Evolutionary conservation across 2,797 vertebrate species (phyloP), one percentile per base, ranked within the genome.

Genomic region (Sphaeramia orbicularis): DNA sequence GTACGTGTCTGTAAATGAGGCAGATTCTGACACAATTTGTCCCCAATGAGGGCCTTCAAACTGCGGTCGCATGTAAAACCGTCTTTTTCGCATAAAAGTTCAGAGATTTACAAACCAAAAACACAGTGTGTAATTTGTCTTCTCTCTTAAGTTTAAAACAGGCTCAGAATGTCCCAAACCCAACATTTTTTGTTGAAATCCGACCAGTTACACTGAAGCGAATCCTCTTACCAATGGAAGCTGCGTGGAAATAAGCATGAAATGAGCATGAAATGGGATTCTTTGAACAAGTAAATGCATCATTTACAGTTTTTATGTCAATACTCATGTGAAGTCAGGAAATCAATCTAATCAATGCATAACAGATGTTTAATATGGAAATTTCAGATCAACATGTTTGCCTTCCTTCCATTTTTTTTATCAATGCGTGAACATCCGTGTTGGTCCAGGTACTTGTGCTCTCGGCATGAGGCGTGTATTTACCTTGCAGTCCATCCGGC

Each of bases 401-500:
- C 57, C 32, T 18, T 14, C 38, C 40, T 11, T 44, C 53, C 40
- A 1, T 7, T 7, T 42, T 40, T 35, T 42, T 30, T 48, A 40
- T 59, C 37, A 43, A 16, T 0, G 0, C 12, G 14, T 35, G 7
- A 35, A 8, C 14, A 13, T 2, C 14, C 15, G 3, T 58, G 19
- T 44, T 50, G 27, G 19, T 14, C 2, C 53, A 49, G 48, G 51
- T 7, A 38, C 24, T 27, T 5, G 0, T 2, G 7, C 36, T 19
- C 14, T 36, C 38, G 47, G 38, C 7, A 2, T 16, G 15, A 48
- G 56, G 21, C 3, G 21, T 48, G 56, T 21, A 27, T 86, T 91
- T 90, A 97, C 98, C 94, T 99, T 99, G 92, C 98, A 99, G 86
- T 99, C 98, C 98, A 99, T 99, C 67, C 98, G 92, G 79, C 97